phyloP scores from a whole-genome alignment of 1,140 invertebrate genomes.

The Zaprionus kolodkinae region DNA sequence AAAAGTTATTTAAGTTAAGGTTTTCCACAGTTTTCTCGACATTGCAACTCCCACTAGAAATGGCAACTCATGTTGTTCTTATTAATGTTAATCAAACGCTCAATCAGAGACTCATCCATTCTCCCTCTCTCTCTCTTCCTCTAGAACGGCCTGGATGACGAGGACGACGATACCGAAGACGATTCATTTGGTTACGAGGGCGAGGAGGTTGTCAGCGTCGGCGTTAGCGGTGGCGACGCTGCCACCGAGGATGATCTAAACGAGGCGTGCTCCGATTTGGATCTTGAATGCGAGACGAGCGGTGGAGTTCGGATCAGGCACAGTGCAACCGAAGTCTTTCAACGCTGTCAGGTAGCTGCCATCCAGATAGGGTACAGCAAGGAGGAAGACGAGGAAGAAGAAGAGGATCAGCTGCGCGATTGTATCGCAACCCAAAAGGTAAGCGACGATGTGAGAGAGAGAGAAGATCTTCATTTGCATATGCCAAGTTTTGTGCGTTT shows the following conservation, averaged over 20 bases:
- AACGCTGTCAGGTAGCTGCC: constrained; percentile 60
- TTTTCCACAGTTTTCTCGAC: background rate
- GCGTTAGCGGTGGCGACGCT: constrained; percentile 25
- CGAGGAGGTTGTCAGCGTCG: constrained; percentile 38
- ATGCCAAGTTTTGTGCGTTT: constrained; percentile 45
- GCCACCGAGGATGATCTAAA: constrained; percentile 82
- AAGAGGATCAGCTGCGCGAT: constrained; percentile 73
- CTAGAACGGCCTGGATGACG: constrained; percentile 71
- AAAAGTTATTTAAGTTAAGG: background rate
- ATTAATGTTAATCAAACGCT: constrained; percentile 1
- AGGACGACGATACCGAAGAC: constrained; percentile 74
- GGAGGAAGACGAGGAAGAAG: background rate
- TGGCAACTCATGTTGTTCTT: background rate
- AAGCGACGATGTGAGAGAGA: constrained; percentile 24
- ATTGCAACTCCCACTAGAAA: too few species aligned
- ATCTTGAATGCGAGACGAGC: constrained; percentile 62
- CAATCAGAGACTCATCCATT: constrained; percentile 12
- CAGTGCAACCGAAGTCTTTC: constrained; percentile 48
- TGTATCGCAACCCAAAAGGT: constrained; percentile 82
- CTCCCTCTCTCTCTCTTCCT: constrained; percentile 12
- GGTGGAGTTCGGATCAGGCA: constrained; percentile 15
- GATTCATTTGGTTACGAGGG: constrained; percentile 73
- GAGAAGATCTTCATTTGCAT: constrained; percentile 36
- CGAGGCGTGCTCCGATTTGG: constrained; percentile 76
- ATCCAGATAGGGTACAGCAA: constrained; percentile 58